Evolutionary conservation across 2,888 invertebrate genomes (phyloP).

Genomic region (Andrena flavipes): DNA sequence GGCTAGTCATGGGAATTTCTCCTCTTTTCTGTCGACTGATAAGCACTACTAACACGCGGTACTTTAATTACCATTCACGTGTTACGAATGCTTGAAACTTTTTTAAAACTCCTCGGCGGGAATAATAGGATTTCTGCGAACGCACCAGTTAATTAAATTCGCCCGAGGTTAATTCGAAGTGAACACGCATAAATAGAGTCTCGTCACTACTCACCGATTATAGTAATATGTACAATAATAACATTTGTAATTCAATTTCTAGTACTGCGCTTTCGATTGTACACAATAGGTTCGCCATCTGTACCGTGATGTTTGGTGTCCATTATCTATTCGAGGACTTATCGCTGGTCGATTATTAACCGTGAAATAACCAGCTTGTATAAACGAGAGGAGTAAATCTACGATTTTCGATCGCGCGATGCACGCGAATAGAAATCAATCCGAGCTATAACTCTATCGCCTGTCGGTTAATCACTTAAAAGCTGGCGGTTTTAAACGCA

Average conservation of each 20-base stretch:
- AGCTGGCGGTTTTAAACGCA: slow-evolving; percentile 19
- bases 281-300: background rate
- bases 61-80: too few species aligned
- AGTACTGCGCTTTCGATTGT: background rate
- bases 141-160: background rate
- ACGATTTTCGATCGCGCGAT: background rate
- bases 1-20: background rate
- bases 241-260: slow-evolving; percentile 42
- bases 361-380: slow-evolving; percentile 30
- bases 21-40: background rate
- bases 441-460: slow-evolving; percentile 19
- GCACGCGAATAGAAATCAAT: slow-evolving; percentile 40
- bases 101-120: too few species aligned
- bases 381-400: background rate
- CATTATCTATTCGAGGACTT: slow-evolving; percentile 45
- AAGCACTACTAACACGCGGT: background rate
- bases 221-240: slow-evolving; percentile 34
- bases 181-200: background rate
- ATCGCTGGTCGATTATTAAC: slow-evolving; percentile 31
- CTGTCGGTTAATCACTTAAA: slow-evolving; percentile 22
- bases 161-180: slow-evolving; percentile 15
- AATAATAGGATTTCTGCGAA: background rate
- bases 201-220: background rate
- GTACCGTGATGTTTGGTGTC: slow-evolving; percentile 37
- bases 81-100: too few species aligned